Percentiles rank a stretch among this genome's conserved stretches.
These are phyloP conservation scores for Corapipo altera DNA, from an alignment of 2,113 vertebrate species.

Conservation along the genomic window DNA sequence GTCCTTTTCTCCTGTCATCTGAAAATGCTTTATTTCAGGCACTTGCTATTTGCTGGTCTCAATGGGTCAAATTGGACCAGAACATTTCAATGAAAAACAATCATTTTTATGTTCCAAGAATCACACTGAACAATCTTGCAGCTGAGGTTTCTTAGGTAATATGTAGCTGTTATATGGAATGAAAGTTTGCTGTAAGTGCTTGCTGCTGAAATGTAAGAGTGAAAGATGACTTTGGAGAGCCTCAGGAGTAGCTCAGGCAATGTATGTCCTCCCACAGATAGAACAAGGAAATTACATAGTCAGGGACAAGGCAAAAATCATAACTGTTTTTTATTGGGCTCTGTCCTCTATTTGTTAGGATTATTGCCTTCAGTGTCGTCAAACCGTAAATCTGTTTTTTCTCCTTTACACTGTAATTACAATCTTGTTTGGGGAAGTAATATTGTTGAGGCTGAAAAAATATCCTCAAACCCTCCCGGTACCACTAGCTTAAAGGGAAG, in stretches of 20 bases:
- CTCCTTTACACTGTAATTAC: slow-evolving; percentile 23
- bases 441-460: background rate
- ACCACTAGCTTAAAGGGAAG: background rate
- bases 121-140: background rate
- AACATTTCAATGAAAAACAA: slow-evolving; percentile 53
- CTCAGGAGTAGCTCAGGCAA: slow-evolving; percentile 46
- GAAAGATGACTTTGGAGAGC: slow-evolving; percentile 62
- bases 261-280: slow-evolving; percentile 39
- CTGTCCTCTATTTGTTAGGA: slow-evolving; percentile 51
- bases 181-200: slow-evolving; percentile 56
- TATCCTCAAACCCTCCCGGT: background rate
- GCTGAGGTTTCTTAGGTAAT: slow-evolving; percentile 18
- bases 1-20: slow-evolving; percentile 21
- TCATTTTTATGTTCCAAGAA: slow-evolving; percentile 62
- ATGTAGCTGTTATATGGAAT: slow-evolving; percentile 12
- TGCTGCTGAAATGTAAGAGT: slow-evolving; percentile 48
- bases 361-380: slow-evolving; percentile 40
- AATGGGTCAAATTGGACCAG: slow-evolving; percentile 56
- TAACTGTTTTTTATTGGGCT: slow-evolving; percentile 55
- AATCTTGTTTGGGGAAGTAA: background rate
- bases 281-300: slow-evolving; percentile 58
- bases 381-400: background rate
- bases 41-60: slow-evolving; percentile 3
- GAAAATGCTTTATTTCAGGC: slow-evolving; percentile 42
- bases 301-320: slow-evolving; percentile 62